phyloP scores from a whole-genome alignment of 2,888 invertebrate species.

The Orthonychiurus folsomi region DNA sequence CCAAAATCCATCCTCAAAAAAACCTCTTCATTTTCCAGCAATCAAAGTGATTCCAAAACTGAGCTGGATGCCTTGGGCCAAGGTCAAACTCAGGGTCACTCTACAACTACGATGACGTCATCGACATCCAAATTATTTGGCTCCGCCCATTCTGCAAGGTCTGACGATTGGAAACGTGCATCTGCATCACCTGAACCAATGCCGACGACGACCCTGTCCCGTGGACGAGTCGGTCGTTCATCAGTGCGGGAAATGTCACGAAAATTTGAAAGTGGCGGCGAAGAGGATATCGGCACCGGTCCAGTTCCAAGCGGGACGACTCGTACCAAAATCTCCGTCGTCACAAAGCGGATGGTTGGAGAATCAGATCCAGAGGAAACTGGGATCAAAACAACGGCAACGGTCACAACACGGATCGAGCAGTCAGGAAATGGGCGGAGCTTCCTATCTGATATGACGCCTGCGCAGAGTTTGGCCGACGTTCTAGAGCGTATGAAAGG shows the following conservation, averaged over 20 bases:
- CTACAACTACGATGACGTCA: neutral
- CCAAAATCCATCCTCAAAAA: slow-evolving; percentile 39
- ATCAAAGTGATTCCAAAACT: slow-evolving; percentile 18
- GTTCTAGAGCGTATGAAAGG: slow-evolving; percentile 69
- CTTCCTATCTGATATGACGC: slow-evolving; percentile 62
- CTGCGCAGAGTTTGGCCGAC: slow-evolving; percentile 65
- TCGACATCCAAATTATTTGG: neutral
- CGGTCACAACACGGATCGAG: neutral
- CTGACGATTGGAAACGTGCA: neutral
- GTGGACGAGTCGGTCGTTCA: slow-evolving; percentile 37
- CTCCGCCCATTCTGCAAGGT: neutral
- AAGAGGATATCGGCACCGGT: neutral
- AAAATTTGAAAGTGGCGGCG: slow-evolving; percentile 25
- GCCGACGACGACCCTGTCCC: slow-evolving; percentile 18
- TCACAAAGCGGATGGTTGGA: neutral
- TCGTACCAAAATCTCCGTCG: neutral
- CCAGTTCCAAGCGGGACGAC: slow-evolving; percentile 4
- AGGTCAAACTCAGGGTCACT: neutral
- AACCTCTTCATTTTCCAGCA: slow-evolving; percentile 35
- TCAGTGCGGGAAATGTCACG: slow-evolving; percentile 39
- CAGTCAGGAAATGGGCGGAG: slow-evolving; percentile 46
- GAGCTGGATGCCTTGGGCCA: slow-evolving; percentile 2
- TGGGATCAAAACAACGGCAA: neutral
- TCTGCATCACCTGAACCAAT: neutral
- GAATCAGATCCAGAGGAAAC: neutral